Conservation (phyloP, 1,140 invertebrate species). For the Lordiphosa clarofinis region DNA sequence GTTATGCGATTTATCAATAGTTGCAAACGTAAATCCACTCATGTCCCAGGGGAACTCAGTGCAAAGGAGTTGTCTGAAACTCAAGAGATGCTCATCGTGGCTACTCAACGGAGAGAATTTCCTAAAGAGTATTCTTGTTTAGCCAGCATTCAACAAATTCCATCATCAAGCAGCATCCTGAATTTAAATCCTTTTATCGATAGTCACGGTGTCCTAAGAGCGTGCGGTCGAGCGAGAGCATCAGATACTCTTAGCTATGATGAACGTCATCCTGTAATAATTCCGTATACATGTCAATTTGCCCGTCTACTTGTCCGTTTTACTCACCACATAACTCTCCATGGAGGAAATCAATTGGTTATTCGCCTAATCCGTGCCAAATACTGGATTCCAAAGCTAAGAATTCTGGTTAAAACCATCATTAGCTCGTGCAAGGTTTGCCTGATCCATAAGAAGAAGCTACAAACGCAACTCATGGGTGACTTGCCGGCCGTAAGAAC, state of each 20-base stretch:
- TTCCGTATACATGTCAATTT: too few relatives aligned
- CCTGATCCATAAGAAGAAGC: conserved; percentile 1
- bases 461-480: conserved; percentile 8
- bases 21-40: too few relatives aligned
- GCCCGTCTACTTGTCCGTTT: not conserved
- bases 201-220: not conserved
- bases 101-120: too few relatives aligned
- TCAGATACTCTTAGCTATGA: too few relatives aligned
- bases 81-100: too few relatives aligned
- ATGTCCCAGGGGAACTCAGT: too few relatives aligned
- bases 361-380: not conserved
- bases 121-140: too few relatives aligned
- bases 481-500: conserved; percentile 12
- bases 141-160: too few relatives aligned
- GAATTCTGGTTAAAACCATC: not conserved
- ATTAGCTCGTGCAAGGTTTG: conserved; percentile 9
- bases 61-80: too few relatives aligned
- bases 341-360: conserved; percentile 1
- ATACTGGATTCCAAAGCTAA: conserved; percentile 1
- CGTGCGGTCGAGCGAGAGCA: conserved; percentile 1
- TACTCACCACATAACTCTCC: conserved; percentile 7
- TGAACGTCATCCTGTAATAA: too few relatives aligned
- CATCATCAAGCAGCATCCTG: not conserved
- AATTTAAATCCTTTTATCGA: conserved; percentile 8
- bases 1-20: too few relatives aligned